These are phyloP conservation scores for Chloroclystis v-ata DNA, from an alignment of 2,888 invertebrate species.

Conservation along the genomic window DNA sequence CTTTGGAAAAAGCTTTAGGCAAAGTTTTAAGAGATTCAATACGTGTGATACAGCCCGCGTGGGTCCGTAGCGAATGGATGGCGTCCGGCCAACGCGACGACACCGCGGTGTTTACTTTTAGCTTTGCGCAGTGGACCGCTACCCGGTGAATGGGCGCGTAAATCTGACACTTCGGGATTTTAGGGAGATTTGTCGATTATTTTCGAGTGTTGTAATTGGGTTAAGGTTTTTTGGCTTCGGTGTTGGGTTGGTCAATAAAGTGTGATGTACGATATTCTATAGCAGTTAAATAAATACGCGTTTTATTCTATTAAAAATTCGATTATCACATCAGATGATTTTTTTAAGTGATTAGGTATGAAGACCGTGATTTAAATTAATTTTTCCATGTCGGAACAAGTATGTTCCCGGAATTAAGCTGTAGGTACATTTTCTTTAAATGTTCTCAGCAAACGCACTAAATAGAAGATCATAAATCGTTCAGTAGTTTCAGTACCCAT, in stretches of 20 bases:
- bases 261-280: background rate
- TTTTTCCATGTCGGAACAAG: too few species aligned
- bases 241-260: background rate
- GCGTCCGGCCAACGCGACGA: conserved; percentile 18
- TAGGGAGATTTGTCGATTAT: background rate
- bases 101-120: conserved; percentile 13
- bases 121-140: conserved; percentile 19
- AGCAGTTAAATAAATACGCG: too few species aligned
- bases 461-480: background rate
- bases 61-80: conserved; percentile 1
- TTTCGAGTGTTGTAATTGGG: background rate
- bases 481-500: background rate
- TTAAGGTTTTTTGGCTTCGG: background rate
- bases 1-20: too few species aligned
- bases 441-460: background rate
- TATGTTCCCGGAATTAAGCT: too few species aligned
- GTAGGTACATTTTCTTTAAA: too few species aligned
- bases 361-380: background rate
- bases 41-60: background rate
- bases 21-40: too few species aligned
- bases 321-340: too few species aligned
- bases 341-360: background rate
- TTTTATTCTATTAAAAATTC: too few species aligned
- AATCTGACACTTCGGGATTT: background rate
- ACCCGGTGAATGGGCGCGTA: conserved; percentile 26